These are phyloP conservation scores for Acromyrmex heyeri DNA, from an alignment of 1,140 invertebrate genomes.

Conservation along the genomic window DNA sequence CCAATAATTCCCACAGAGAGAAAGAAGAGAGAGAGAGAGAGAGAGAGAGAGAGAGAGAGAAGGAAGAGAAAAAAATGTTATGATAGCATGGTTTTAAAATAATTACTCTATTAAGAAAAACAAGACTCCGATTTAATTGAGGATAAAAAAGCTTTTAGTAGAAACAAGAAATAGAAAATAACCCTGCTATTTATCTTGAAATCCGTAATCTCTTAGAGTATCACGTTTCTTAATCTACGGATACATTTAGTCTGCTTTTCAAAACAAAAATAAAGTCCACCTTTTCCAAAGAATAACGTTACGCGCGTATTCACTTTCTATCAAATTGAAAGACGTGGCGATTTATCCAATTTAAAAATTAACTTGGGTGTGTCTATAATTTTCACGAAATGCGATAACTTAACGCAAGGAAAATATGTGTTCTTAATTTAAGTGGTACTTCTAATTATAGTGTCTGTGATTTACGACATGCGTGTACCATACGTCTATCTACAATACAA, in stretches of 20 bases:
- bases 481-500: not conserved
- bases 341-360: conserved; percentile 5
- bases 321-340: not conserved
- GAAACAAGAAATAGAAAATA: not conserved
- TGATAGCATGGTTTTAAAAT: not conserved
- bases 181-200: not conserved
- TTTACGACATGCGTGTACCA: not conserved
- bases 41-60: not conserved
- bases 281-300: not conserved
- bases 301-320: not conserved
- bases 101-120: not conserved
- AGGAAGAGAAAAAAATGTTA: not conserved
- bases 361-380: not conserved
- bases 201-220: not conserved
- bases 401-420: not conserved
- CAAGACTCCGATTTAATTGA: not conserved
- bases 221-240: conserved; percentile 12
- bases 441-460: conserved; percentile 35
- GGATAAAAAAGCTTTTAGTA: not conserved
- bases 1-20: not conserved
- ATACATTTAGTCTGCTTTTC: conserved; percentile 19
- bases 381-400: not conserved
- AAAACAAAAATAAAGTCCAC: not conserved
- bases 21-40: not conserved
- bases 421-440: conserved; percentile 17